Evolutionary conservation across 64 coral and sea anemone genomes (phyloP), one percentile per base, ranked within the genome.

Genomic region (Dendronephthya gigantea): DNA sequence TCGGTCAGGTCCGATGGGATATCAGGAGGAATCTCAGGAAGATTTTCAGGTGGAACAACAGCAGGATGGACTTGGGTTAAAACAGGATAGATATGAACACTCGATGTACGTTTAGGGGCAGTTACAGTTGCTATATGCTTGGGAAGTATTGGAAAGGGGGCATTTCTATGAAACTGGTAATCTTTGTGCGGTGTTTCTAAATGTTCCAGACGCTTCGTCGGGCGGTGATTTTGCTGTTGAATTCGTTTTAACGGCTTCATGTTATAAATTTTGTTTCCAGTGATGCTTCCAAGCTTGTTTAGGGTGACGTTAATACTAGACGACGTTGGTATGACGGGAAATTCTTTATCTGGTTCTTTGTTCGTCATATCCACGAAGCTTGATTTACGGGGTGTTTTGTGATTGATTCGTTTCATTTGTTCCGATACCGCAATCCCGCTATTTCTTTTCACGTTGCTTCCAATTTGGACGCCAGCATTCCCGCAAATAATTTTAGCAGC

Each of bases 231-330:
- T n/a, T n/a, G n/a, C n/a, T n/a, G n/a, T n/a, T n/a, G n/a, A n/a
- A n/a, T n/a, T n/a, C n/a, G n/a, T n/a, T n/a, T 39, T 2, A 4
- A 66, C 6, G 32, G 2, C 29, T 79, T 79, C 37, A n/a, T 79
- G 32, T 79, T 79, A 29, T 15, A 36, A 4, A 79, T 6, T 39
- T 79, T 79, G 32, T 79, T 79, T 0, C 9, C 30, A 33, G 72
- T 38, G 36, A 79, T 79, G 16, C 72, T 79, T 34, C 72, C 72
- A 15, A 34, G 2, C 0, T 39, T 79, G 72, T 79, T 79, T 8
- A 79, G 36, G 72, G 72, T 79, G 27, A 79, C 72, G 36, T 39
- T 79, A 39, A 79, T 79, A 39, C 31, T 79, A 9, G 72, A 79
- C 72, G 72, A 79, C 1, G 72, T 79, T 28, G 72, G 72, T 17